These are phyloP conservation scores for Ancistrus triradiatus DNA, from an alignment of 2,113 vertebrate species.

Conservation along the genomic window DNA sequence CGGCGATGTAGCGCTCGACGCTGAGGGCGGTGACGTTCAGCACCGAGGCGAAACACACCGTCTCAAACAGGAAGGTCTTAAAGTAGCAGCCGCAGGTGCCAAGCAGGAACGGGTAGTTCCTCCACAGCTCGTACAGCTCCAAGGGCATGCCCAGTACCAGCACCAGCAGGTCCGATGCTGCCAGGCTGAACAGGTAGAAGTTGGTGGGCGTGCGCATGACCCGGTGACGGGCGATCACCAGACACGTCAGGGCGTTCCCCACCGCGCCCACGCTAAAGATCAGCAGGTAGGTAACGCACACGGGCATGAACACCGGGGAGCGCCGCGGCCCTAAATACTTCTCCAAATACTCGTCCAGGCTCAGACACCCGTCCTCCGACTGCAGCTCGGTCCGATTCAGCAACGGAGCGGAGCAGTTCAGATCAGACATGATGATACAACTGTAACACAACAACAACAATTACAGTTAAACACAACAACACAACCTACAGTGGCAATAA, in stretches of 20 bases:
- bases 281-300: conserved; percentile 81
- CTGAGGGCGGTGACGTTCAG: conserved; percentile 89
- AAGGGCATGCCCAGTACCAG: conserved; percentile 88
- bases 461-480: too few species aligned
- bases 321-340: conserved; percentile 78
- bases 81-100: conserved; percentile 82
- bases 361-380: conserved; percentile 71
- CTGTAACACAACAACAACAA: background rate
- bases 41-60: conserved; percentile 88
- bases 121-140: conserved; percentile 90
- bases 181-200: conserved; percentile 92
- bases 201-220: conserved; percentile 91
- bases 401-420: conserved; percentile 62
- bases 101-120: conserved; percentile 89
- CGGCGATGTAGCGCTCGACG: conserved; percentile 86
- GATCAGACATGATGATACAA: conserved; percentile 41
- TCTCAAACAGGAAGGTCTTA: conserved; percentile 86
- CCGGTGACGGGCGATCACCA: conserved; percentile 79
- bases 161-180: conserved; percentile 85
- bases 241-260: conserved; percentile 85
- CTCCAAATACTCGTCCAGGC: conserved; percentile 69
- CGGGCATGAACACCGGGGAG: conserved; percentile 74
- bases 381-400: conserved; percentile 41
- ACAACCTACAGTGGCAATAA: too few species aligned
- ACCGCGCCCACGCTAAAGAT: conserved; percentile 81